Conservation (phyloP, 2,797 vertebrate genomes). For the Phylloscopus collybita region DNA sequence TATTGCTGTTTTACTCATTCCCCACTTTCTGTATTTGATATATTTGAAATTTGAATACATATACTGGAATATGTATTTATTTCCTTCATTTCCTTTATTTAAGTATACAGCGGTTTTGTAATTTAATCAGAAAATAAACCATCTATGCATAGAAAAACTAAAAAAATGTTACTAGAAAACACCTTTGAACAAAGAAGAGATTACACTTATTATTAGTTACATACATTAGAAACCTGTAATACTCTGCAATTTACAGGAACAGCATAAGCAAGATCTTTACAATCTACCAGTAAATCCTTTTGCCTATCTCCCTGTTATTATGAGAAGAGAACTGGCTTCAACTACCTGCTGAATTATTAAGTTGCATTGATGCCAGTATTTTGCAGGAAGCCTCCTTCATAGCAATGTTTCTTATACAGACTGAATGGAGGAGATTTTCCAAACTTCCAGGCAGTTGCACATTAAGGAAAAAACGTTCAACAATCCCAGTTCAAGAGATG, state of each 20-base stretch:
- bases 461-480: background rate
- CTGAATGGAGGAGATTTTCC: background rate
- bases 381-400: background rate
- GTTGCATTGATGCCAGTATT: background rate
- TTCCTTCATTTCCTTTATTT: background rate
- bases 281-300: background rate
- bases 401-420: background rate
- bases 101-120: background rate
- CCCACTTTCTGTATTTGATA: background rate
- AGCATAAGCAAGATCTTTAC: background rate
- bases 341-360: background rate
- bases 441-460: background rate
- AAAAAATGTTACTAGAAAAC: background rate
- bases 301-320: background rate
- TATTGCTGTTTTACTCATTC: background rate
- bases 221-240: background rate
- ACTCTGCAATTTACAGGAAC: background rate
- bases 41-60: background rate
- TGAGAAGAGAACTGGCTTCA: background rate
- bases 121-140: slow-evolving; percentile 3
- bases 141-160: background rate
- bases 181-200: background rate
- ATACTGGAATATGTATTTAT: background rate
- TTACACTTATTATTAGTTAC: background rate
- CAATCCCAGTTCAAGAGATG: background rate